Conservation (phyloP, 2,888 invertebrate species). For the Cacoxenus indagator region DNA sequence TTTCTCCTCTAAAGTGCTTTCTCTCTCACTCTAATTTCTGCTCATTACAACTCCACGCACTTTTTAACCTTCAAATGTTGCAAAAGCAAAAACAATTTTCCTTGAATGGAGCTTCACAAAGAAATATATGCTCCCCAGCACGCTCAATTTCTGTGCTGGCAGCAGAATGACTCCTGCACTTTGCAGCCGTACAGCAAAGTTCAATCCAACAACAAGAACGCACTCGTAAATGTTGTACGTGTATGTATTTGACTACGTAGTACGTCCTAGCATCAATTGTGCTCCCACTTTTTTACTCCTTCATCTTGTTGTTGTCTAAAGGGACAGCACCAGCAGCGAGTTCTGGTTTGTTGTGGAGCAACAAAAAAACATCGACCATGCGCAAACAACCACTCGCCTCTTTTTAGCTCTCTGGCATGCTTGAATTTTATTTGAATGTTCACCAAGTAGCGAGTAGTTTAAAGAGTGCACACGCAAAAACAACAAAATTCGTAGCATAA, state of each 20-base stretch:
- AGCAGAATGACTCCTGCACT: no score
- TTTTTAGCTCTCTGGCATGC: neutral
- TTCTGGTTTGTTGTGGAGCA: constrained; percentile 3
- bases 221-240: no score
- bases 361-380: constrained; percentile 1
- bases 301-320: neutral
- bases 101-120: no score
- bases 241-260: no score
- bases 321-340: neutral
- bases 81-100: neutral
- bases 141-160: no score
- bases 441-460: neutral
- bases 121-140: no score
- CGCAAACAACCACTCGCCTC: neutral
- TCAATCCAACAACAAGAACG: no score
- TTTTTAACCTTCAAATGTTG: constrained; percentile 63
- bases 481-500: neutral
- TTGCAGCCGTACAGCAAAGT: no score
- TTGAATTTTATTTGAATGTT: neutral
- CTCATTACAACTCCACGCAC: constrained; percentile 48
- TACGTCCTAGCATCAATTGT: neutral
- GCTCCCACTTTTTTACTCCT: neutral
- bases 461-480: neutral
- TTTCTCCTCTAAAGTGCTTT: constrained; percentile 34
- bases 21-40: constrained; percentile 38